These are phyloP conservation scores for Vulpes vulpes DNA, from an alignment of 2,113 vertebrate genomes.

Conservation along the genomic window DNA sequence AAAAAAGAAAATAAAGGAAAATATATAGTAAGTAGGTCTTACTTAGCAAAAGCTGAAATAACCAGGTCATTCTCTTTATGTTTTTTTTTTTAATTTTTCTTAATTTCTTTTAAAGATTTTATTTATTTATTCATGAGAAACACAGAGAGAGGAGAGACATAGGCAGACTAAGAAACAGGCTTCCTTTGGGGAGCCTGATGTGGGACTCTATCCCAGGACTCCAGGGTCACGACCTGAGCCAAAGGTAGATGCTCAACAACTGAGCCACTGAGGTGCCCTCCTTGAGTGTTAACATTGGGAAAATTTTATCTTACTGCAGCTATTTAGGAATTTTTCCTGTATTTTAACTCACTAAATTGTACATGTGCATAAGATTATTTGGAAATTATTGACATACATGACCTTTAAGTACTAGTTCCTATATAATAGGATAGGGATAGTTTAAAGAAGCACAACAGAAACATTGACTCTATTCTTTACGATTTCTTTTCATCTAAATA, in stretches of 20 bases:
- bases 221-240: too few species aligned
- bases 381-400: background rate
- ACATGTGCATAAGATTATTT: background rate
- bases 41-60: background rate
- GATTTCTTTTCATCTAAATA: constrained; percentile 46
- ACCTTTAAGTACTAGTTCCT: constrained; percentile 21
- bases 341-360: constrained; percentile 53
- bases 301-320: background rate
- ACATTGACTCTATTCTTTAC: constrained; percentile 14
- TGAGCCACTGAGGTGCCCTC: too few species aligned
- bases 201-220: too few species aligned
- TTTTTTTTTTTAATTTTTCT: too few species aligned
- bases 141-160: too few species aligned
- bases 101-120: too few species aligned
- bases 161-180: too few species aligned
- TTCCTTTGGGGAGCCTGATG: too few species aligned
- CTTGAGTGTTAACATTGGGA: background rate
- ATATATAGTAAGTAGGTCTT: background rate
- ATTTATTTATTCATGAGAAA: too few species aligned
- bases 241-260: too few species aligned
- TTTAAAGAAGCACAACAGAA: constrained; percentile 48
- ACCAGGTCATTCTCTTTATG: background rate
- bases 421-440: too few species aligned
- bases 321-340: constrained; percentile 24
- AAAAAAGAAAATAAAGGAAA: constrained; percentile 3